These are phyloP conservation scores for Tuta absoluta DNA, from an alignment of 2,888 invertebrate species.

Conservation along the genomic window DNA sequence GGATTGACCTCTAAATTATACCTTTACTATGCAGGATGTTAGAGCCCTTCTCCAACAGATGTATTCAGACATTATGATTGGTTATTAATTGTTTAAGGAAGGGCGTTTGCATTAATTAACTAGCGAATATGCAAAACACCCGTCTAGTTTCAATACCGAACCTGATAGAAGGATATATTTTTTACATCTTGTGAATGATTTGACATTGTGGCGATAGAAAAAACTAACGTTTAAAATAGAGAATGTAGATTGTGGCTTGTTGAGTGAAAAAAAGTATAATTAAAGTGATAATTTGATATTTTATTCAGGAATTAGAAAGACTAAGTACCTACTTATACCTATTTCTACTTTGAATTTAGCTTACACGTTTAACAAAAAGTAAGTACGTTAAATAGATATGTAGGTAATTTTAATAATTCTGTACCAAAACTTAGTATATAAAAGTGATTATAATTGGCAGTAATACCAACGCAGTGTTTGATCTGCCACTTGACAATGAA, in stretches of 20 bases:
- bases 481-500: slow-evolving; percentile 3
- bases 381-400: too few relatives aligned
- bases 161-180: neutral
- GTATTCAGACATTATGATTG: slow-evolving; percentile 1
- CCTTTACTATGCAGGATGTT: neutral
- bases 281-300: too few relatives aligned
- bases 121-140: neutral
- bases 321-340: too few relatives aligned
- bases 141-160: neutral
- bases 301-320: too few relatives aligned
- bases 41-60: neutral
- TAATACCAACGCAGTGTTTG: too few relatives aligned
- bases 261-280: too few relatives aligned
- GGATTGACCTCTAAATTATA: neutral
- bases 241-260: too few relatives aligned
- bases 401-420: too few relatives aligned
- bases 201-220: neutral
- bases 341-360: too few relatives aligned
- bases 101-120: neutral
- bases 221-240: neutral
- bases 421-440: too few relatives aligned
- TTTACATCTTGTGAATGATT: slow-evolving; percentile 2
- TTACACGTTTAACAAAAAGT: too few relatives aligned
- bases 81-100: slow-evolving; percentile 8
- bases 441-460: too few relatives aligned